These are phyloP conservation scores for Rhagoletis pomonella DNA, from an alignment of 1,140 invertebrate genomes.

Conservation along the genomic window DNA sequence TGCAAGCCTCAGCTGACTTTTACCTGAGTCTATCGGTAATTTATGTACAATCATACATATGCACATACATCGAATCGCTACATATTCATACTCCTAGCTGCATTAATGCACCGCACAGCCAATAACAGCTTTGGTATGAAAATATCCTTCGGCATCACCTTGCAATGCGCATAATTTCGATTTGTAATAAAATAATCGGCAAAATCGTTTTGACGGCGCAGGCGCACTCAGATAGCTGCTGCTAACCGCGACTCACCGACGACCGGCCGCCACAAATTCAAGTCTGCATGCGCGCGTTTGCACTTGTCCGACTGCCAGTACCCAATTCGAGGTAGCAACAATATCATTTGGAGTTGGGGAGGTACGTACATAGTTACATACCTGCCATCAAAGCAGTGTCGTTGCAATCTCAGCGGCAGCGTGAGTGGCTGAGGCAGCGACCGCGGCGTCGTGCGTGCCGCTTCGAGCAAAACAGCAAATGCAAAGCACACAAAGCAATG, in stretches of 20 bases:
- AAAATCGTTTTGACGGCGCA: constrained; percentile 52
- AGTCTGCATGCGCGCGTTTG: not conserved
- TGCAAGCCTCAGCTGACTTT: not conserved
- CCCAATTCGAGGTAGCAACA: constrained; percentile 29
- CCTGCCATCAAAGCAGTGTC: no score
- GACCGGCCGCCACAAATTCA: not conserved
- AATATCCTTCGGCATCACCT: constrained; percentile 56
- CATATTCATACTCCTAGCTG: not conserved
- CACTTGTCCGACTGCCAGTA: constrained; percentile 29
- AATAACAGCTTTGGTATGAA: constrained; percentile 26
- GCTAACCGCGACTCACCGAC: no score
- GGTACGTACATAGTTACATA: no score
- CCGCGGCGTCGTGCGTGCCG: not conserved
- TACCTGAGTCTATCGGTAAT: not conserved
- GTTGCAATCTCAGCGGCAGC: no score
- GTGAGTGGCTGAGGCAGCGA: not conserved
- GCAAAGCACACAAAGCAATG: constrained; percentile 37
- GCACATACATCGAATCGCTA: no score
- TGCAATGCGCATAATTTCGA: constrained; percentile 55
- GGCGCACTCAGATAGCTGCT: not conserved
- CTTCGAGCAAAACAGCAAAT: not conserved
- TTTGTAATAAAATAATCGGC: constrained; percentile 58
- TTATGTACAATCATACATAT: not conserved
- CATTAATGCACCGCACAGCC: not conserved
- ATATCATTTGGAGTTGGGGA: not conserved